Base-by-base conservation (phyloP, 2,113 vertebrate genomes). In the Stegostoma tigrinum region DNA sequence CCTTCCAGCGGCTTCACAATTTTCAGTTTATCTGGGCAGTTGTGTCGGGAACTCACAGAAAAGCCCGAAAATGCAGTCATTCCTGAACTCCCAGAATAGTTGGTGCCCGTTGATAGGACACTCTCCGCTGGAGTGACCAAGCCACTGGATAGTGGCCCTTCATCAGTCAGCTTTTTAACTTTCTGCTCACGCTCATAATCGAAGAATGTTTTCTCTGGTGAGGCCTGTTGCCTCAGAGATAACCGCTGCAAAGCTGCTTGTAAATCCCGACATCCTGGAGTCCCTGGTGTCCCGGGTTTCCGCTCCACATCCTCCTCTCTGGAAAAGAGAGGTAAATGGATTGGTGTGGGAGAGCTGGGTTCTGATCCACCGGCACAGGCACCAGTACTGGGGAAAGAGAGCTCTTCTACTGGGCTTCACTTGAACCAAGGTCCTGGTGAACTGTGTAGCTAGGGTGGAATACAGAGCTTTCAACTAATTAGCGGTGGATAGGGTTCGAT, bases 1-100 rank as follows among this genome's bases (percentile, higher is more conserved):
- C 98, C 98, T 98, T 98, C 98, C 97, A 99, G 97, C 0, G 98
- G 98, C 97, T 99, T 98, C 96, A 99, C 96, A 0, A 98, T 98
- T 97, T 98, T 98, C 96, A 99, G 97, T 48, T 99, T 98, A 96
- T 98, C 98, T 0, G 97, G 98, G 94, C 98, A 97, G 96, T 97
- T 98, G 61, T 97, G 97, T 80, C 98, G 97, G 27, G 98, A 98
- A 86, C 98, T 96, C 0, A 97, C 96, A 0, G 98, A 98, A 80
- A 97, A 96, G 91, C 96, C 17, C 1, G 98, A 98, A 96, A 96
- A 97, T 0, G 97, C 97, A 0, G 97, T 98, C 96, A 97, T 97
- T 38, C 97, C 97, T 0, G 98, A 98, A 96, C 96, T 97, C 83
- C 97, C 97, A 0, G 97, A 98, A 97, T 96, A 98, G 97, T 97